Conservation (phyloP, 2,888 invertebrate genomes). For the Phorcus lineatus region DNA sequence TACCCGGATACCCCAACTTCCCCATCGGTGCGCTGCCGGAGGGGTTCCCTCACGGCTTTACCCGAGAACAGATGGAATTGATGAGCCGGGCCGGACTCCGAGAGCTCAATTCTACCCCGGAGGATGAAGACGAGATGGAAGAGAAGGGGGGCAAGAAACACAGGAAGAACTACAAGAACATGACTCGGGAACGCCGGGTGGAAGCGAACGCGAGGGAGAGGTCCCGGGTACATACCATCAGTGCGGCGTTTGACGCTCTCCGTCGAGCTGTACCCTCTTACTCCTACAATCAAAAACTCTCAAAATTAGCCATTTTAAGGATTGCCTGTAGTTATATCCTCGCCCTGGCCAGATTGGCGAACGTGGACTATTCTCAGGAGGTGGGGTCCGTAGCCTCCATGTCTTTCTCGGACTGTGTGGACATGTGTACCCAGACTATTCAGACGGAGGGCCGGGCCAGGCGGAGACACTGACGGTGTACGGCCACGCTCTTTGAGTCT, state of each 20-base stretch:
- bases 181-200: slow-evolving; percentile 93
- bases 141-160: slow-evolving; percentile 51
- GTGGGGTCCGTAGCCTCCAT: slow-evolving; percentile 78
- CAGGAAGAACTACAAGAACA: slow-evolving; percentile 89
- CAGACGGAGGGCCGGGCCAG: slow-evolving; percentile 93
- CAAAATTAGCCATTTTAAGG: slow-evolving; percentile 92
- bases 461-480: slow-evolving; percentile 77
- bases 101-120: no score
- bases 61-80: slow-evolving; percentile 14
- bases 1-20: neutral
- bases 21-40: neutral
- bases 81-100: slow-evolving; percentile 2
- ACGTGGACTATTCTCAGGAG: slow-evolving; percentile 81
- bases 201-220: slow-evolving; percentile 96
- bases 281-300: slow-evolving; percentile 93
- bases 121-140: slow-evolving; percentile 20
- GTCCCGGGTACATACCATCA: slow-evolving; percentile 95
- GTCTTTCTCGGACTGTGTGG: slow-evolving; percentile 86
- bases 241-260: slow-evolving; percentile 94
- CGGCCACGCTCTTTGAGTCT: neutral
- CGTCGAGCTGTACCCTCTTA: slow-evolving; percentile 90
- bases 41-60: slow-evolving; percentile 4
- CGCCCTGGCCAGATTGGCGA: slow-evolving; percentile 87
- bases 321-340: slow-evolving; percentile 96
- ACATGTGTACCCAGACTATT: slow-evolving; percentile 91